Conservation (phyloP, 1,140 invertebrate species). For the Aporrectodea caliginosa region DNA sequence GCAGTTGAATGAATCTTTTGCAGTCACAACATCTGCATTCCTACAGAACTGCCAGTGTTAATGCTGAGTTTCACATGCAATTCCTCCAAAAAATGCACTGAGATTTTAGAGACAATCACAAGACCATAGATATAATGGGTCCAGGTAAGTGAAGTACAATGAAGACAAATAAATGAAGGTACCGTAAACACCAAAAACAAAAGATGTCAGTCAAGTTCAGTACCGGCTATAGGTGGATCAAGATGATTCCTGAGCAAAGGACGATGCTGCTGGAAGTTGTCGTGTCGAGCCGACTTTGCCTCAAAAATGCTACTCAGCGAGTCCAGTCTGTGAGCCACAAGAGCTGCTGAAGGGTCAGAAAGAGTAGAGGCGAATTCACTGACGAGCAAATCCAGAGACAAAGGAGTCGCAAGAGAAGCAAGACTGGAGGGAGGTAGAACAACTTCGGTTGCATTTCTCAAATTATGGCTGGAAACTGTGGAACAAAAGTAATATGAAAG, state of each 20-base stretch:
- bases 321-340: neutral
- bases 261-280: neutral
- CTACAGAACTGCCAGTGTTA: too few species aligned
- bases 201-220: too few species aligned
- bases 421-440: neutral
- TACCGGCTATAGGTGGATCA: neutral
- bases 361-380: neutral
- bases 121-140: too few species aligned
- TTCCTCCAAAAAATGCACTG: too few species aligned
- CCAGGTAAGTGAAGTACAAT: too few species aligned
- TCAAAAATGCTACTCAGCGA: neutral
- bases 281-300: neutral
- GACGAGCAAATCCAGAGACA: neutral
- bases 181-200: too few species aligned
- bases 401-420: neutral
- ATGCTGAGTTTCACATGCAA: too few species aligned
- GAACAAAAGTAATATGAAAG: too few species aligned
- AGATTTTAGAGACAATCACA: too few species aligned
- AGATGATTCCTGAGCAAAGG: neutral
- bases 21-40: too few species aligned
- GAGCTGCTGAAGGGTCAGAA: neutral
- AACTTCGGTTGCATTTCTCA: neutral
- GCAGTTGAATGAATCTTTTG: too few species aligned
- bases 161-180: too few species aligned
- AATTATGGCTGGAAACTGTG: neutral